Conservation (phyloP, 2,888 invertebrate species). For the Agrenia bidenticulata region DNA sequence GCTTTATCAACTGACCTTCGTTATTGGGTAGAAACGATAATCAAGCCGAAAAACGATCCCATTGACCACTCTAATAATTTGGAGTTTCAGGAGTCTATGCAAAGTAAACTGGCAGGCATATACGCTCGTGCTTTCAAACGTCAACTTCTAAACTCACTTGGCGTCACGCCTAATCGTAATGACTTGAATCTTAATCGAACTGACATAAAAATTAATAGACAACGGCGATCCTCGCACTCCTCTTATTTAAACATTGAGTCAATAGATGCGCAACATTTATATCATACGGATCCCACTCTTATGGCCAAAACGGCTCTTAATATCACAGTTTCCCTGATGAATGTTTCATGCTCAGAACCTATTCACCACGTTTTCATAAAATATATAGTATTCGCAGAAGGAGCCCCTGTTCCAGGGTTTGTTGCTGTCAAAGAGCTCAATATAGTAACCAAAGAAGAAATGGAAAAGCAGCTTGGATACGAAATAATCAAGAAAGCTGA, state of each 20-base stretch:
- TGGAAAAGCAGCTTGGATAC: constrained; percentile 49
- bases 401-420: constrained; percentile 47
- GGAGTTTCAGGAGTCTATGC: constrained; percentile 41
- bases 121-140: constrained; percentile 52
- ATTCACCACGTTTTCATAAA: constrained; percentile 34
- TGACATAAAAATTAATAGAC: constrained; percentile 1
- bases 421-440: constrained; percentile 50
- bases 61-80: constrained; percentile 24
- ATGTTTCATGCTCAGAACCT: constrained; percentile 29
- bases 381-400: constrained; percentile 51
- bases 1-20: constrained; percentile 30
- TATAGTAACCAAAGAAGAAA: constrained; percentile 45
- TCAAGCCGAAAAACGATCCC: constrained; percentile 31
- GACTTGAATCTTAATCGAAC: neutral
- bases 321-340: constrained; percentile 49
- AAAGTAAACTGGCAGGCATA: constrained; percentile 47
- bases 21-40: constrained; percentile 51
- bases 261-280: constrained; percentile 5
- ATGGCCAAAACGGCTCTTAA: constrained; percentile 49
- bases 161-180: neutral
- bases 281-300: constrained; percentile 20
- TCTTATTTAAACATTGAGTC: neutral
- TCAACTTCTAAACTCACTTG: constrained; percentile 43
- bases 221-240: neutral
- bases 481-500: constrained; percentile 52